Conservation (phyloP, 1,140 invertebrate species). For the Ceratosolen fusciceps region DNA sequence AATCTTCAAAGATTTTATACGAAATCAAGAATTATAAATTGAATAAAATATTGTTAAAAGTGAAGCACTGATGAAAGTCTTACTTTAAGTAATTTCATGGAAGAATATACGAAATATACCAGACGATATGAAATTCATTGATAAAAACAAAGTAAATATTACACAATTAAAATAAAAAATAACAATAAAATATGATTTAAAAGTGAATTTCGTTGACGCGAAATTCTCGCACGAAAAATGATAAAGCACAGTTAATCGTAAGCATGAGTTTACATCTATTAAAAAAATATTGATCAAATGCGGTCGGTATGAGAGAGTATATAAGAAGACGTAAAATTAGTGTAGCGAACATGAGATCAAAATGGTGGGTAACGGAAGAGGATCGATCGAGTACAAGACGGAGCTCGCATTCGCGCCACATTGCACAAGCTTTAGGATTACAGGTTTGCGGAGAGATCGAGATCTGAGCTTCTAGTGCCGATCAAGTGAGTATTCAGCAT, state of each 20-base stretch:
- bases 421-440: constrained; percentile 59
- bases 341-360: constrained; percentile 24
- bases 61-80: background rate
- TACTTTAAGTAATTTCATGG: constrained; percentile 3
- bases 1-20: background rate
- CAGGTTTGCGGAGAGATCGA: constrained; percentile 70
- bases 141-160: constrained; percentile 5
- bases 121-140: too few species aligned
- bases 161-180: constrained; percentile 40
- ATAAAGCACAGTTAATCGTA: constrained; percentile 4
- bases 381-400: constrained; percentile 6
- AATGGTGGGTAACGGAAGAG: constrained; percentile 37
- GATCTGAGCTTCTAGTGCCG: constrained; percentile 66
- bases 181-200: constrained; percentile 36
- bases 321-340: constrained; percentile 37
- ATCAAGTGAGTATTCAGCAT: constrained; percentile 58
- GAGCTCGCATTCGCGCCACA: constrained; percentile 2
- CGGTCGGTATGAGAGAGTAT: constrained; percentile 14
- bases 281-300: constrained; percentile 29
- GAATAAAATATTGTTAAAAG: background rate
- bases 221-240: constrained; percentile 8
- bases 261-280: background rate
- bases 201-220: constrained; percentile 33
- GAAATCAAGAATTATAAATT: background rate
- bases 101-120: background rate